These are phyloP conservation scores for Falcaria lacertinaria DNA, from an alignment of 2,888 invertebrate species.

Conservation along the genomic window DNA sequence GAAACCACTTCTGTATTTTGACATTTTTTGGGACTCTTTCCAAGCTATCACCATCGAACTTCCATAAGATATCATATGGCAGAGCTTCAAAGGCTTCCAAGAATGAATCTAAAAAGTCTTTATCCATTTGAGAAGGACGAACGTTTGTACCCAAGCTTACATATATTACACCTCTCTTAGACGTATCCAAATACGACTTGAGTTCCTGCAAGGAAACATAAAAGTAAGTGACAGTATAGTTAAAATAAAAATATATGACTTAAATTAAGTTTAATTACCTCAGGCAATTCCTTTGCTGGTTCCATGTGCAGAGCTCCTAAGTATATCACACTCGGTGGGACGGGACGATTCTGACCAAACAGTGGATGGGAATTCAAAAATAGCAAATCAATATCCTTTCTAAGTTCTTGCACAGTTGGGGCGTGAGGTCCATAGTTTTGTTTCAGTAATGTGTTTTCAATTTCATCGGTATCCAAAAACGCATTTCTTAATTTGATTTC, in stretches of 20 bases:
- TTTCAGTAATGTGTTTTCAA: conserved; percentile 22
- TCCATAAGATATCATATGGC: conserved; percentile 31
- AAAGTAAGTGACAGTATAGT: no score
- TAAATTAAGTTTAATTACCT: conserved; percentile 10
- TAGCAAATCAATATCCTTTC: conserved; percentile 28
- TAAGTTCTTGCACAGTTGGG: conserved; percentile 25
- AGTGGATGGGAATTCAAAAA: conserved; percentile 30
- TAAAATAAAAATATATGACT: no score
- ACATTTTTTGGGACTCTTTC: conserved; percentile 21
- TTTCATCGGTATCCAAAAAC: conserved; percentile 6
- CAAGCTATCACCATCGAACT: conserved; percentile 24
- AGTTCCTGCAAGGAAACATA: conserved; percentile 23
- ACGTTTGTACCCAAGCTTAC: conserved; percentile 34
- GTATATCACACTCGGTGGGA: conserved; percentile 31
- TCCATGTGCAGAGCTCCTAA: conserved; percentile 31
- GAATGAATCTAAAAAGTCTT: conserved; percentile 22
- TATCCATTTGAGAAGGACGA: conserved; percentile 20
- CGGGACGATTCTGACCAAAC: conserved; percentile 32
- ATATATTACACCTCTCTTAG: conserved; percentile 27
- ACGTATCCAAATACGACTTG: conserved; percentile 23
- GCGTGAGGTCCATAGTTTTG: conserved; percentile 23
- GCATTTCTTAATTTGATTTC: not conserved
- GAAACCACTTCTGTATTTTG: conserved; percentile 31
- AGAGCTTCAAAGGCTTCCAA: conserved; percentile 24
- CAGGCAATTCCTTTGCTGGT: conserved; percentile 22